Base-by-base conservation (phyloP, 1,140 invertebrate genomes). In the Euwallacea fornicatus region DNA sequence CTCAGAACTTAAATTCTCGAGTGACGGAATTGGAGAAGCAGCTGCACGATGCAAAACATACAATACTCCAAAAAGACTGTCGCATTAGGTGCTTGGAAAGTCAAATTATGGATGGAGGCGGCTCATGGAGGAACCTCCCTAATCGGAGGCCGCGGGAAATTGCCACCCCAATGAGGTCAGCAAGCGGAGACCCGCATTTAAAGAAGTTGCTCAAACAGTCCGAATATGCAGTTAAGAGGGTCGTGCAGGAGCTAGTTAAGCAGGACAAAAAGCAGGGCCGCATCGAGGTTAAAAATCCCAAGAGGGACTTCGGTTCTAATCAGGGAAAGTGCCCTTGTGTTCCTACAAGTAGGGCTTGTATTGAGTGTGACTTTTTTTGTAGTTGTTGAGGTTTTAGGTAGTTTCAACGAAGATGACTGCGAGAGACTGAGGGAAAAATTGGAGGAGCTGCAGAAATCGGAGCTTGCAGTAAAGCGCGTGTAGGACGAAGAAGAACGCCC, bases 191-290 rank as follows among this genome's bases (percentile, higher is more conserved):
- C 55, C 75, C 75, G 63, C 76, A 78, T 65, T 53, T 76, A 8
- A 69, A 76, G 50, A 73, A 71, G 46, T 71, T 78, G 74, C 50
- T 78, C 7, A 74, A 73, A 58, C 73, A 78, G 67, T 77, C 76
- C 0, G 72, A 77, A 46, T 73, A 58, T 47, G 77, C 77, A 0
- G 75, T 77, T 6, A 75, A 74, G 55, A 68, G 60, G 62, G 71
- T 78, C 16, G 71, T 74, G 0, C 70, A 76, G 46, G 77, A 78
- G 71, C 46, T 78, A 0, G 72, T 66, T 0, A 75, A 73, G 56
- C 75, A 77, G 47, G 74, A 75, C 21, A 68, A 74, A 42, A 71
- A 78, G 53, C 75, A 74, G 75, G 75, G 76, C 56, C 9, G 61
- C 10, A 61, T 71, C 21, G 65, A 73, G 42, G 50, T 43, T 6